Evolutionary conservation across 2,888 invertebrate genomes (phyloP).

Genomic region (Cistogaster globosa): DNA sequence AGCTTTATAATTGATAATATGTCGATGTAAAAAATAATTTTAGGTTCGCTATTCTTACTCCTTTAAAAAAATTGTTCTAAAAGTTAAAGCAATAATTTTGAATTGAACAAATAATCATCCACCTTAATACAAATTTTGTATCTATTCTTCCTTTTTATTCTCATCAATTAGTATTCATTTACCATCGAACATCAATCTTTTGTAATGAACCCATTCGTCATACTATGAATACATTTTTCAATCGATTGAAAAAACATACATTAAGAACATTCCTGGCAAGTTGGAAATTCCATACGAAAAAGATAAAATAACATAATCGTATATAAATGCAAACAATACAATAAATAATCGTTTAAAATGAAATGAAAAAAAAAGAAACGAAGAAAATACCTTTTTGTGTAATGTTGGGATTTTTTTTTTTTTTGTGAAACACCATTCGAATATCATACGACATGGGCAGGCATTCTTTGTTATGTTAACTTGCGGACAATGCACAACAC

Average conservation of each 20-base stretch:
- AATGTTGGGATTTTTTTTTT: not conserved
- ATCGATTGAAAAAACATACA: conserved; percentile 27
- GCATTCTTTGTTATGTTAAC: conserved; percentile 35
- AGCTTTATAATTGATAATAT: too few species aligned
- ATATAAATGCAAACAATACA: conserved; percentile 27
- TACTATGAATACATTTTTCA: conserved; percentile 4
- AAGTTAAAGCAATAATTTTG: too few species aligned
- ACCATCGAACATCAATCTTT: conserved; percentile 36
- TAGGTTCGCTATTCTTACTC: too few species aligned
- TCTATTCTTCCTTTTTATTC: not conserved
- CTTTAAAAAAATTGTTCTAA: too few species aligned
- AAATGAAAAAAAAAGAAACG: conserved; percentile 27
- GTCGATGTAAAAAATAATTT: too few species aligned
- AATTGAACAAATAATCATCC: too few species aligned
- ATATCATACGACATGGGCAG: conserved; percentile 6
- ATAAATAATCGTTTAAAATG: conserved; percentile 8
- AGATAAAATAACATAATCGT: conserved; percentile 42
- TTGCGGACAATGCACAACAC: conserved; percentile 40
- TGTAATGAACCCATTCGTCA: conserved; percentile 45
- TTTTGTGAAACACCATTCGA: conserved; percentile 4
- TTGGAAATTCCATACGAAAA: conserved; percentile 61
- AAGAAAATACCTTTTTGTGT: conserved; percentile 40
- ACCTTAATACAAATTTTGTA: not conserved
- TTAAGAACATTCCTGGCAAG: conserved; percentile 56
- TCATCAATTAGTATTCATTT: conserved; percentile 26